Evolutionary conservation across 1,140 invertebrate species (phyloP).

Genomic region (Saccostrea cuccullata): DNA sequence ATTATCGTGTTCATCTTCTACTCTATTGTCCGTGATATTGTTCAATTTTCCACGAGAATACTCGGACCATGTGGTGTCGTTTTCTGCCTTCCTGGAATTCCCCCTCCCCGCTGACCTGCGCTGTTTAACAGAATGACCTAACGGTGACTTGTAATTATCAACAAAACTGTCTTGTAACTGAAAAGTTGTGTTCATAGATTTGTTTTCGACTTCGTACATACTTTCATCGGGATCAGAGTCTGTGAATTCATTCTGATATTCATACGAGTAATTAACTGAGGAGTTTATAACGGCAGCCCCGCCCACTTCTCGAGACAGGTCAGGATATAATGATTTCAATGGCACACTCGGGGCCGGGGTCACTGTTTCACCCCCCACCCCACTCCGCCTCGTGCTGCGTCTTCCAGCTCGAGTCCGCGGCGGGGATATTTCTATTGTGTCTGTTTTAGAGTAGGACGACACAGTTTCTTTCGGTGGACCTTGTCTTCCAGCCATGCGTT

Average conservation of each 20-base stretch:
- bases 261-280: constrained; percentile 19
- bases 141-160: constrained; percentile 21
- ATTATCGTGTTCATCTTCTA: constrained; percentile 45
- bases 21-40: constrained; percentile 16
- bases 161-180: constrained; percentile 56
- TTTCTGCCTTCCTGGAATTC: neutral
- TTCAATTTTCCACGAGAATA: constrained; percentile 30
- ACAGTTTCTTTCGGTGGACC: neutral
- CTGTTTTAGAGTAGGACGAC: constrained; percentile 47
- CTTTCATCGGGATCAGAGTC: constrained; percentile 71
- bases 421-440: constrained; percentile 50
- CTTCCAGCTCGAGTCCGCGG: constrained; percentile 8
- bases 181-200: constrained; percentile 71
- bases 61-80: neutral
- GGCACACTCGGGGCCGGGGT: constrained; percentile 16
- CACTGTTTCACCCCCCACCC: neutral
- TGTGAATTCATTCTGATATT: constrained; percentile 62
- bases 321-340: constrained; percentile 51
- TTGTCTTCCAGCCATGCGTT: constrained; percentile 4
- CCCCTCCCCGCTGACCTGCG: neutral
- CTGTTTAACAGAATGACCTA: neutral
- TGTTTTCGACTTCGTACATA: constrained; percentile 69
- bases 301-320: constrained; percentile 42
- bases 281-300: neutral
- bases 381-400: neutral